Evolutionary conservation across 2,888 invertebrate genomes (phyloP).

Genomic region (Lepas anatifera): DNA sequence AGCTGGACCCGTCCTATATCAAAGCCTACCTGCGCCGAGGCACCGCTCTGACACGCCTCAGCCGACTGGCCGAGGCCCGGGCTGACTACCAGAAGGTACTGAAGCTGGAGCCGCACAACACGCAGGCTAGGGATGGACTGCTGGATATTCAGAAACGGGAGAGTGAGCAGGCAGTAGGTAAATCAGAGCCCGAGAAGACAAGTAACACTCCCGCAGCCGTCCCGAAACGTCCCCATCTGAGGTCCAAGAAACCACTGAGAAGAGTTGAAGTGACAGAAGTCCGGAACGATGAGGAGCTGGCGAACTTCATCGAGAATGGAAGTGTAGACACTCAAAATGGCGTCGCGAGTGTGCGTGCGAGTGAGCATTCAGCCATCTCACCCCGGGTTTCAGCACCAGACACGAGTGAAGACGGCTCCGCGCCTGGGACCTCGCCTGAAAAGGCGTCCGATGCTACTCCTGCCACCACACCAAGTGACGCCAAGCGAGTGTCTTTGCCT

Average conservation of each 20-base stretch:
- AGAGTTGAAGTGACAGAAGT: not conserved
- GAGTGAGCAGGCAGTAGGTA: no score
- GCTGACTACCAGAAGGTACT: slow-evolving; percentile 56
- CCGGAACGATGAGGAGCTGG: not conserved
- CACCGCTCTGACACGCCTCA: slow-evolving; percentile 47
- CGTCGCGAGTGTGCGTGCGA: no score
- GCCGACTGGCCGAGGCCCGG: slow-evolving; percentile 56
- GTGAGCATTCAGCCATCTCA: no score
- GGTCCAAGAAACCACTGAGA: slow-evolving; percentile 7
- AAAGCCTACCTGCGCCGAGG: slow-evolving; percentile 35
- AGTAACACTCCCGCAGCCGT: not conserved
- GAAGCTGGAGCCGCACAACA: slow-evolving; percentile 63
- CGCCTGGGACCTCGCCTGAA: no score
- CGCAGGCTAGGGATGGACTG: slow-evolving; percentile 44
- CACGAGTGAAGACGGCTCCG: no score
- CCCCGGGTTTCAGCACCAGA: no score
- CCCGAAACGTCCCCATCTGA: not conserved
- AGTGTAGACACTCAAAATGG: no score
- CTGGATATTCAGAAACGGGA: not conserved
- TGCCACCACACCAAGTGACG: no score
- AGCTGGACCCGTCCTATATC: slow-evolving; percentile 35
- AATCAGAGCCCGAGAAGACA: not conserved
- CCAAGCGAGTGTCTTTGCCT: no score
- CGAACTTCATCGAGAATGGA: not conserved
- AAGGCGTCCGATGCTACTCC: no score